Evolutionary conservation across 37 sponge, comb jelly and placozoan species (phyloP).

Genomic region (Cladorhizidae sp.): DNA sequence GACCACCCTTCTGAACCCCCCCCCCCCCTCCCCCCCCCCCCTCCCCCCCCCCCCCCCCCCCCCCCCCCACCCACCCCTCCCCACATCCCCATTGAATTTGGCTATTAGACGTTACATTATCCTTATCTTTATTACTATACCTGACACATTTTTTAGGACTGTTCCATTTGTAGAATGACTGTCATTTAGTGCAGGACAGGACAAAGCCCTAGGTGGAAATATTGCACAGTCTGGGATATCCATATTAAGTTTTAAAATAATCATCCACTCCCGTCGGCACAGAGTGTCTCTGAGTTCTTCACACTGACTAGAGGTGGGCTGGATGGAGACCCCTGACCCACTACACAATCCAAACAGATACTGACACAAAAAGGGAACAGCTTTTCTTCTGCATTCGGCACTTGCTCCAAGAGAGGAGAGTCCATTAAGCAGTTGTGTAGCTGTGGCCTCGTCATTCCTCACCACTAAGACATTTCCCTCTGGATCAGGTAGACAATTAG

Average conservation of each 20-base stretch:
- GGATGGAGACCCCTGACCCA: not conserved
- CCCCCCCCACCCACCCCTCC: too few species aligned
- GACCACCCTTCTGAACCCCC: too few species aligned
- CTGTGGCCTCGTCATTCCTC: not conserved
- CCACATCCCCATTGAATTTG: too few species aligned
- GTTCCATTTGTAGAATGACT: too few species aligned
- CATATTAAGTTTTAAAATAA: not conserved
- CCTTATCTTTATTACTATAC: too few species aligned
- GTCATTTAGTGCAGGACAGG: not conserved
- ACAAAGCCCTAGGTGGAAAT: not conserved
- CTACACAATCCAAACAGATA: conserved; percentile 13
- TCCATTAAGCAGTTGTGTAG: not conserved
- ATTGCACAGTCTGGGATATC: not conserved
- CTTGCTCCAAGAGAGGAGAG: not conserved
- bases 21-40: too few species aligned
- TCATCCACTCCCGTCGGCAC: conserved; percentile 4
- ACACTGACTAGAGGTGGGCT: conserved; percentile 7
- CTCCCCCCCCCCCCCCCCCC: too few species aligned
- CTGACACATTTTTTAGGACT: too few species aligned
- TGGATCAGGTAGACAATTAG: not conserved
- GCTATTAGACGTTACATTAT: too few species aligned
- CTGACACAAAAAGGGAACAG: conserved; percentile 26
- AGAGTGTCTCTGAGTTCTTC: not conserved
- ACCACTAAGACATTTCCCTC: not conserved
- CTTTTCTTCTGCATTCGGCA: conserved; percentile 6